phyloP scores from a whole-genome alignment of 1,140 invertebrate species.

The Drosophila varians region DNA sequence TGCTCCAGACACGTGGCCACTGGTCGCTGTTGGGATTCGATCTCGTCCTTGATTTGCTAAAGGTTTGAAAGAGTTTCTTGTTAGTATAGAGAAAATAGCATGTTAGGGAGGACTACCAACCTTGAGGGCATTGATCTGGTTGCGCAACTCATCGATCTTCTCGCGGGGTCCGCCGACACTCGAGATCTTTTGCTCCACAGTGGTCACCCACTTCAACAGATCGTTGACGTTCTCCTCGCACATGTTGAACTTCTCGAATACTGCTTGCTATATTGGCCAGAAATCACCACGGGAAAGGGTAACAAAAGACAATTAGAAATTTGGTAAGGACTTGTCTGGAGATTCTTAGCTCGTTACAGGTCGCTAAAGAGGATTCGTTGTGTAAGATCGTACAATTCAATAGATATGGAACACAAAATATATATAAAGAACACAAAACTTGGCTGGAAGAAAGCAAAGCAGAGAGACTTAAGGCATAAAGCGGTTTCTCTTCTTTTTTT shows the following conservation, averaged over 20 bases:
- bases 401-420: conserved; percentile 58
- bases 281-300: not conserved
- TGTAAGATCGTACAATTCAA: conserved; percentile 19
- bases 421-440: conserved; percentile 77
- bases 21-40: conserved; percentile 93
- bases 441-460: conserved; percentile 63
- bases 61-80: conserved; percentile 17
- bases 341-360: conserved; percentile 40
- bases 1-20: conserved; percentile 95
- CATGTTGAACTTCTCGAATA: conserved; percentile 96
- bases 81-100: not conserved
- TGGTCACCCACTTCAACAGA: conserved; percentile 93
- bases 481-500: conserved; percentile 12
- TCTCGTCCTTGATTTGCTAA: conserved; percentile 95
- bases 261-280: conserved; percentile 89
- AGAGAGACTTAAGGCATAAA: conserved; percentile 23
- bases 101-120: conserved; percentile 82
- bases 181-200: conserved; percentile 93
- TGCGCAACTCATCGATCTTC: conserved; percentile 93
- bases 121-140: conserved; percentile 95
- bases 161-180: conserved; percentile 95
- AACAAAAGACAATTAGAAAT: conserved; percentile 14
- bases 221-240: conserved; percentile 93
- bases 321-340: not conserved
- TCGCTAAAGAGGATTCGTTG: conserved; percentile 23